phyloP scores from a whole-genome alignment of 2,113 vertebrate species.

The Platichthys stellatus region DNA sequence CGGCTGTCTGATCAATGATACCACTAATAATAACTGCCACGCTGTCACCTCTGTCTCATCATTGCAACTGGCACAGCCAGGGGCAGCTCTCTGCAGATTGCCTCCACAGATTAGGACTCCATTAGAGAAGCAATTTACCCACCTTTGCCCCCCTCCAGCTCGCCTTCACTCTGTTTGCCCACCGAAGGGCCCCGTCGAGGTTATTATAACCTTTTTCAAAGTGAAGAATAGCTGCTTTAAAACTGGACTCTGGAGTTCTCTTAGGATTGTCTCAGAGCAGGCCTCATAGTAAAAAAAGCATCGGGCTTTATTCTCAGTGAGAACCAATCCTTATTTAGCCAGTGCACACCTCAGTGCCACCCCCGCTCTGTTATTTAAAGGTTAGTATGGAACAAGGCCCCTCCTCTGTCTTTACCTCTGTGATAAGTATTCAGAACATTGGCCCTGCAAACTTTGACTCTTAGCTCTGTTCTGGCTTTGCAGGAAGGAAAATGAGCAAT shows the following conservation, averaged over 20 bases:
- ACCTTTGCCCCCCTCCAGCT: slow-evolving; percentile 74
- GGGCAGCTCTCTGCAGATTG: slow-evolving; percentile 82
- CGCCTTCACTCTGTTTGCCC: slow-evolving; percentile 77
- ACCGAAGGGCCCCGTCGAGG: slow-evolving; percentile 67
- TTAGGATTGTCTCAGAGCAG: slow-evolving; percentile 13
- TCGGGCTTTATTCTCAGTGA: slow-evolving; percentile 23
- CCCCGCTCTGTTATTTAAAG: slow-evolving; percentile 58
- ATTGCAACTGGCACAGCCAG: slow-evolving; percentile 72
- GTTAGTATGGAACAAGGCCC: slow-evolving; percentile 55
- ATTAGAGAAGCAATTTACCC: slow-evolving; percentile 83
- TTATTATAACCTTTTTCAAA: slow-evolving; percentile 72
- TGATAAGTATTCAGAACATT: slow-evolving; percentile 20
- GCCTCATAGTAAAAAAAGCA: slow-evolving; percentile 36
- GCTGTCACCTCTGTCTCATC: slow-evolving; percentile 79
- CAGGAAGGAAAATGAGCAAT: slow-evolving; percentile 5
- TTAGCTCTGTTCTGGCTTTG: slow-evolving; percentile 9
- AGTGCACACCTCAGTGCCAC: slow-evolving; percentile 45
- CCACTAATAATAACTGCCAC: slow-evolving; percentile 84
- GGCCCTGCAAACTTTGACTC: slow-evolving; percentile 6
- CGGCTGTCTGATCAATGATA: slow-evolving; percentile 84
- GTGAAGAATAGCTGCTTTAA: slow-evolving; percentile 63
- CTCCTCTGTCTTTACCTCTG: background rate
- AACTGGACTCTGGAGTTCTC: slow-evolving; percentile 14
- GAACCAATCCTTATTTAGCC: slow-evolving; percentile 61
- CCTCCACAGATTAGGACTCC: slow-evolving; percentile 81